Conservation (phyloP, 2,888 invertebrate genomes). For the Willowsia nigromaculata region DNA sequence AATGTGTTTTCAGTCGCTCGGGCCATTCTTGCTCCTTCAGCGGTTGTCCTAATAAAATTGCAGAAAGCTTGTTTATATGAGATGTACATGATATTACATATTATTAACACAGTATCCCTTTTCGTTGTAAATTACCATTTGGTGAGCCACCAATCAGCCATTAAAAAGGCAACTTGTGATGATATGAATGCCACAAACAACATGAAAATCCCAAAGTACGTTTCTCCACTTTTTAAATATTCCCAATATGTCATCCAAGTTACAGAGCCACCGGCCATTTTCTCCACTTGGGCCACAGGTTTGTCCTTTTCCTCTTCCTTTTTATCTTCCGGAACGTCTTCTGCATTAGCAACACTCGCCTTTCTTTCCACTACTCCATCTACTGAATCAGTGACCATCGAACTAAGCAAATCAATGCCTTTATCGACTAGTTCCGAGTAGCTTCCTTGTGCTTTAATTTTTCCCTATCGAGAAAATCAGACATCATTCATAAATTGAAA, state of each 20-base stretch:
- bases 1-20: not conserved
- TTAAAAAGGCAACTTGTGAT: slow-evolving; percentile 71
- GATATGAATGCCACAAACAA: slow-evolving; percentile 70
- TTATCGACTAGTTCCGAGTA: slow-evolving; percentile 82
- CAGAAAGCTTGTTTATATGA: no score
- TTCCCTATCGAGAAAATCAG: slow-evolving; percentile 79
- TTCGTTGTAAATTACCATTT: no score
- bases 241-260: slow-evolving; percentile 81
- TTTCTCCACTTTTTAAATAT: slow-evolving; percentile 75
- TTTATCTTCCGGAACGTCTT: slow-evolving; percentile 11
- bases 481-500: slow-evolving; percentile 22
- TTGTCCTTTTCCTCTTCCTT: slow-evolving; percentile 66
- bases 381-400: slow-evolving; percentile 80
- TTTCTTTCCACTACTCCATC: slow-evolving; percentile 71
- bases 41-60: slow-evolving; percentile 53
- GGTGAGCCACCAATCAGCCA: slow-evolving; percentile 75
- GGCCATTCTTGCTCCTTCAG: slow-evolving; percentile 49
- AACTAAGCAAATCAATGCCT: slow-evolving; percentile 79
- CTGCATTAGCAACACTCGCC: slow-evolving; percentile 2
- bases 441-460: slow-evolving; percentile 84
- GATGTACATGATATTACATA: no score
- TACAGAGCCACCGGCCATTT: slow-evolving; percentile 77
- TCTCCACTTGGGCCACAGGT: slow-evolving; percentile 72
- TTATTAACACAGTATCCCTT: no score
- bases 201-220: slow-evolving; percentile 59